Conservation (phyloP, 2,113 vertebrate genomes). For the Crotalus helleri region DNA sequence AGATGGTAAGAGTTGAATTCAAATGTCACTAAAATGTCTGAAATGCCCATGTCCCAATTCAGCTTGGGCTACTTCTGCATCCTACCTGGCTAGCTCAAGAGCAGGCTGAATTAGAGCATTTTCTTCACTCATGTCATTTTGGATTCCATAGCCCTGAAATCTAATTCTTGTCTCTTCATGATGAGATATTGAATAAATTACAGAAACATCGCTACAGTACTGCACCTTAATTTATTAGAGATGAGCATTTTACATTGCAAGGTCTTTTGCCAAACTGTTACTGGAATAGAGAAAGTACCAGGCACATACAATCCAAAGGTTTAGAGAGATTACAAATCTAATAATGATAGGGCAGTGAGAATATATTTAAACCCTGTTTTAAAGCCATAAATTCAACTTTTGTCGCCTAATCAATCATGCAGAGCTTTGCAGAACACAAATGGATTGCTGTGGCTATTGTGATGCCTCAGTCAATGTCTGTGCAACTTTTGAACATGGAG, state of each 20-base stretch:
- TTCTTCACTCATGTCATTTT: constrained; percentile 30
- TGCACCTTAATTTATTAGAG: constrained; percentile 49
- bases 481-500: not conserved
- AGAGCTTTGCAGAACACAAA: not conserved
- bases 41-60: not conserved
- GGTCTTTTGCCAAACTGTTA: not conserved
- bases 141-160: constrained; percentile 31
- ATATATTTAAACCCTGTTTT: not conserved
- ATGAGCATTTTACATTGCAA: constrained; percentile 17
- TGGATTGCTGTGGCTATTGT: not conserved
- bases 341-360: not conserved
- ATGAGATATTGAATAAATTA: constrained; percentile 68
- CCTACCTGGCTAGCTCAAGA: not conserved
- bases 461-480: not conserved
- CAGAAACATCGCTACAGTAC: constrained; percentile 6
- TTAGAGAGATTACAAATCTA: not conserved
- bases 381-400: not conserved
- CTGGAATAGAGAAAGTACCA: not conserved
- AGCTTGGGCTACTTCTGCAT: not conserved
- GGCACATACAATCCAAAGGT: not conserved
- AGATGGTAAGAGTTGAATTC: not conserved
- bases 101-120: not conserved
- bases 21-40: not conserved
- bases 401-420: not conserved
- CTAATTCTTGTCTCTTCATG: constrained; percentile 55